Conservation (phyloP, 2,797 vertebrate genomes). For the Coregonus sp. region DNA sequence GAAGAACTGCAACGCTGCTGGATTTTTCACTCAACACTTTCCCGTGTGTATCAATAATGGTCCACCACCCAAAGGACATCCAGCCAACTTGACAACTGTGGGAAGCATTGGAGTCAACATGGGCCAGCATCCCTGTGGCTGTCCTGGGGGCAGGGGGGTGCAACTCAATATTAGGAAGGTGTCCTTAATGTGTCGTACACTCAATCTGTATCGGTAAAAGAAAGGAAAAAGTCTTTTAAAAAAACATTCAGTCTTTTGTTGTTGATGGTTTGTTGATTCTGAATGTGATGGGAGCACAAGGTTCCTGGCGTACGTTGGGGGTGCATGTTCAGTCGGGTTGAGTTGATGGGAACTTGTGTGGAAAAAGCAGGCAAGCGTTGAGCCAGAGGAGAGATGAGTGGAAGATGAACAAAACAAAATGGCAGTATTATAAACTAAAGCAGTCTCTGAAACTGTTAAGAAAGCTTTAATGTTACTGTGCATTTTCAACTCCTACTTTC, state of each 20-base stretch:
- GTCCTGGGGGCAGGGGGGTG: not conserved
- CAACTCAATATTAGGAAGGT: too few species aligned
- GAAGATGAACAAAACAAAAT: conserved; percentile 24
- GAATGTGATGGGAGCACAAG: conserved; percentile 59
- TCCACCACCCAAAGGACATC: too few species aligned
- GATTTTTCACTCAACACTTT: too few species aligned
- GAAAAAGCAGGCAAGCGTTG: not conserved
- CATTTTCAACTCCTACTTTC: conserved; percentile 36
- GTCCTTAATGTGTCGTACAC: too few species aligned
- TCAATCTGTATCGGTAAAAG: too few species aligned
- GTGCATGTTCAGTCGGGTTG: conserved; percentile 29
- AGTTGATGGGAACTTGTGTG: conserved; percentile 13
- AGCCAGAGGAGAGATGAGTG: conserved; percentile 16
- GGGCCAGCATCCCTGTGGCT: too few species aligned
- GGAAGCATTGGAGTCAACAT: too few species aligned
- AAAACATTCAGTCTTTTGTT: conserved; percentile 5
- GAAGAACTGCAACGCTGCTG: too few species aligned
- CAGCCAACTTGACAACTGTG: too few species aligned
- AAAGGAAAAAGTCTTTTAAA: too few species aligned
- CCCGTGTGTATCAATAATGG: too few species aligned
- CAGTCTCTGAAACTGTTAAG: conserved; percentile 49
- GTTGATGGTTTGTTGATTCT: conserved; percentile 20
- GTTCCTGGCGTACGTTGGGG: conserved; percentile 52
- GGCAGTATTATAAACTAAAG: conserved; percentile 43
- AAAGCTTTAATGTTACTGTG: conserved; percentile 51